Evolutionary conservation across 2,888 invertebrate genomes (phyloP).

Genomic region (Chalcis sispes): DNA sequence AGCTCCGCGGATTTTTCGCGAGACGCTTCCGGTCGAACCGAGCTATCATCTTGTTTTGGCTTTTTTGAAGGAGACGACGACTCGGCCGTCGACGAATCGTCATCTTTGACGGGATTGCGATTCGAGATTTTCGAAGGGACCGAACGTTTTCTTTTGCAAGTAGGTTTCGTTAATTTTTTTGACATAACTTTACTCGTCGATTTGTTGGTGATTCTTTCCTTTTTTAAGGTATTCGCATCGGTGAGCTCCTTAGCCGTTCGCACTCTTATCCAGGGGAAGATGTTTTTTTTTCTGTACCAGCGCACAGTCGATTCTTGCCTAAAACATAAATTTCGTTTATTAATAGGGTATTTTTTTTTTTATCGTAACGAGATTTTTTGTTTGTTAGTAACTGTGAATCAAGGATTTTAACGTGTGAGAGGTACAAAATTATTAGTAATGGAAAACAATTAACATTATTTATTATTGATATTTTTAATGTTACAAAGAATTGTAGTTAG

Average conservation of each 20-base stretch:
- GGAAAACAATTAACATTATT: constrained; percentile 14
- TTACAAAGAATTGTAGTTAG: too few species aligned
- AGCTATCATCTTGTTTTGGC: neutral
- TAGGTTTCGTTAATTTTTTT: neutral
- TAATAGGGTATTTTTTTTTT: too few species aligned
- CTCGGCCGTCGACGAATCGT: too few species aligned
- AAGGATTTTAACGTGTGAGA: constrained; percentile 1
- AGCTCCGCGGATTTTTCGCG: neutral
- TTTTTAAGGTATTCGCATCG: neutral
- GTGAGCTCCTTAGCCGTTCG: constrained; percentile 20
- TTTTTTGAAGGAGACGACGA: neutral
- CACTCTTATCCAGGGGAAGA: constrained; percentile 40
- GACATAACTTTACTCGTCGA: too few species aligned
- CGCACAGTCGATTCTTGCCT: constrained; percentile 33
- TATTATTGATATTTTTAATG: constrained; percentile 36
- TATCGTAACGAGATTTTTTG: neutral
- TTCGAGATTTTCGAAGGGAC: neutral
- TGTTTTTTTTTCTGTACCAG: constrained; percentile 24
- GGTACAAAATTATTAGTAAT: constrained; percentile 27
- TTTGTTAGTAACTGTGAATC: constrained; percentile 19
- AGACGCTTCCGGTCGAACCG: neutral
- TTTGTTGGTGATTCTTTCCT: neutral
- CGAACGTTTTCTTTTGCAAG: constrained; percentile 15
- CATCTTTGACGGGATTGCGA: too few species aligned
- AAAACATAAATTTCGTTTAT: constrained; percentile 51